Percentiles rank a stretch among this genome's conserved stretches.
These are phyloP conservation scores for Liasis olivaceus DNA, from an alignment of 2,797 vertebrate species.

Conservation along the genomic window DNA sequence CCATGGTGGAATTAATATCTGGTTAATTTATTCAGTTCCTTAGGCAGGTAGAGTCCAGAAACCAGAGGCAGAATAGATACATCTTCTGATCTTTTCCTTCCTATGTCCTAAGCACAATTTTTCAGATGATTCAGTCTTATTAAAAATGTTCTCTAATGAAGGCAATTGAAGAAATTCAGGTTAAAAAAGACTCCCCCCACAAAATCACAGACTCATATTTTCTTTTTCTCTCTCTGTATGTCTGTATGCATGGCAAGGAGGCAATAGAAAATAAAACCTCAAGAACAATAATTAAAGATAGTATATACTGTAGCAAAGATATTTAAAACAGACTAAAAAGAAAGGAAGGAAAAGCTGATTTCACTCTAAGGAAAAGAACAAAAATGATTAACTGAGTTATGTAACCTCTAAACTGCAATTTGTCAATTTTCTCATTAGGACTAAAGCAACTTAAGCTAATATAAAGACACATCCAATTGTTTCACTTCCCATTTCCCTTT, in stretches of 20 bases:
- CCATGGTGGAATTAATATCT: slow-evolving; percentile 26
- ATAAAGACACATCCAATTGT: background rate
- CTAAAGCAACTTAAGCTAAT: slow-evolving; percentile 7
- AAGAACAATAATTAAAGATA: slow-evolving; percentile 18
- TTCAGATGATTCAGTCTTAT: slow-evolving; percentile 33
- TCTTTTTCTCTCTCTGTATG: too few species aligned
- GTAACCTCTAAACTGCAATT: background rate
- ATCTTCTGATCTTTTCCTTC: background rate
- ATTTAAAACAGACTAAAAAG: background rate
- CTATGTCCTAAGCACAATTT: slow-evolving; percentile 10
- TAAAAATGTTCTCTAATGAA: background rate
- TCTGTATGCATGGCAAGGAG: background rate
- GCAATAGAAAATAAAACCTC: background rate
- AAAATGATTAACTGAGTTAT: slow-evolving; percentile 4
- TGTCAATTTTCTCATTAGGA: background rate
- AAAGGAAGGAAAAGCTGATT: background rate
- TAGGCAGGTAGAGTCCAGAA: background rate
- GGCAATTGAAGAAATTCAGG: slow-evolving; percentile 25
- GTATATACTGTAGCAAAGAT: background rate
- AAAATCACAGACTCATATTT: background rate
- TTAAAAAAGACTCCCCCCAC: background rate
- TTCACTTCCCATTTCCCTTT: background rate
- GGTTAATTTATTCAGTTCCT: slow-evolving; percentile 13
- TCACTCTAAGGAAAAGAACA: slow-evolving; percentile 24
- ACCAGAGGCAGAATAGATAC: background rate